phyloP scores from a whole-genome alignment of 2,888 invertebrate genomes.

The Cryptocheilus praepositus region DNA sequence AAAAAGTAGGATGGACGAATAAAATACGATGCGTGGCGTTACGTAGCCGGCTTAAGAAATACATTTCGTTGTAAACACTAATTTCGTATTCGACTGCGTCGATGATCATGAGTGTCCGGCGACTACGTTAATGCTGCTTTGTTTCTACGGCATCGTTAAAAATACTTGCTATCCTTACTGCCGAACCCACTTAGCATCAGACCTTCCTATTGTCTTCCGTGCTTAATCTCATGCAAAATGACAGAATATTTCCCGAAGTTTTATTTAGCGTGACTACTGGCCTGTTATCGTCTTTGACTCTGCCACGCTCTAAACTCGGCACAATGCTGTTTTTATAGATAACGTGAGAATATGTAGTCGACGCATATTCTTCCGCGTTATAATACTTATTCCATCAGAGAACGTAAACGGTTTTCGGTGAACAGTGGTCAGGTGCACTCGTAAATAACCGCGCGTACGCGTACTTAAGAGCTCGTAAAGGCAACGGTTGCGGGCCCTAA shows the following conservation, averaged over 20 bases:
- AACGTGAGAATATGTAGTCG: too few species aligned
- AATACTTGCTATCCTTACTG: slow-evolving; percentile 23
- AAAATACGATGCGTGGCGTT: too few species aligned
- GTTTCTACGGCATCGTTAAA: slow-evolving; percentile 26
- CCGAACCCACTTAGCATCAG: slow-evolving; percentile 9
- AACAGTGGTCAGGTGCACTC: not conserved
- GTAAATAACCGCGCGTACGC: not conserved
- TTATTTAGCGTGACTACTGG: too few species aligned
- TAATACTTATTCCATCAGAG: too few species aligned
- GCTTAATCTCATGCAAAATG: slow-evolving; percentile 21
- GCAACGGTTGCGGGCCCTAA: not conserved
- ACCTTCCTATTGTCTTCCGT: slow-evolving; percentile 26
- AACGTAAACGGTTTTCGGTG: too few species aligned
- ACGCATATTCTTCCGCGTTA: too few species aligned
- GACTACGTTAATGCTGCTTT: slow-evolving; percentile 16
- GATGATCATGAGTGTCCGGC: slow-evolving; percentile 5
- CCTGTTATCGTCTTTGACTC: too few species aligned
- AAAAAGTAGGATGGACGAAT: too few species aligned
- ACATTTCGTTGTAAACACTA: slow-evolving; percentile 21
- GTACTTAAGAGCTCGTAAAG: slow-evolving; percentile 6
- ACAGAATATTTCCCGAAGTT: too few species aligned
- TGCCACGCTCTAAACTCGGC: too few species aligned
- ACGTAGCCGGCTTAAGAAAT: not conserved
- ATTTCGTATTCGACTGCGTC: slow-evolving; percentile 30
- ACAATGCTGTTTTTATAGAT: too few species aligned